Conservation (phyloP, 1,140 invertebrate species). For the Aradophagus sp. region DNA sequence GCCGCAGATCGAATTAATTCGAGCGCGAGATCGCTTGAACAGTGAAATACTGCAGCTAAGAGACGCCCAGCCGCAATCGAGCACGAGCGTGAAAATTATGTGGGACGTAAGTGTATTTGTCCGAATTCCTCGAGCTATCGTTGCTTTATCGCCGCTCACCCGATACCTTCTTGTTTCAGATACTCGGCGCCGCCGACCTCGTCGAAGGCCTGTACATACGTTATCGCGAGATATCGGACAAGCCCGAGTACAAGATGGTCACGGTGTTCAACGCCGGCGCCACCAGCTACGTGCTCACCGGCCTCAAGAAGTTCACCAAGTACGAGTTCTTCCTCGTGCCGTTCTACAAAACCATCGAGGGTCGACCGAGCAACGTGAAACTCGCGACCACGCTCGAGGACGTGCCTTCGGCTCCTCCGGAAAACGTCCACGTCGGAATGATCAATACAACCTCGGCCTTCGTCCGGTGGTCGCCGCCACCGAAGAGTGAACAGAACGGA, state of each 20-base stretch:
- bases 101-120: conserved; percentile 84
- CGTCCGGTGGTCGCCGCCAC: conserved; percentile 87
- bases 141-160: too few species aligned
- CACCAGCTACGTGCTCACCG: conserved; percentile 81
- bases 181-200: conserved; percentile 75
- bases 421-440: conserved; percentile 87
- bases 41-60: conserved; percentile 87
- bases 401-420: conserved; percentile 83
- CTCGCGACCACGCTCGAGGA: conserved; percentile 83
- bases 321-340: conserved; percentile 94
- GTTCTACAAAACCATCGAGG: conserved; percentile 88
- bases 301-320: conserved; percentile 87
- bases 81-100: conserved; percentile 86
- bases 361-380: conserved; percentile 86
- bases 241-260: conserved; percentile 81
- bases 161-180: conserved; percentile 67
- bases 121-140: too few species aligned
- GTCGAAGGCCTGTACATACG: conserved; percentile 95
- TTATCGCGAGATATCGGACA: conserved; percentile 85
- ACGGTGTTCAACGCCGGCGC: conserved; percentile 81
- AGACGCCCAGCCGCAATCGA: conserved; percentile 85
- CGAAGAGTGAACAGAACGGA: conserved; percentile 86
- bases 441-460: conserved; percentile 86
- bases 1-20: conserved; percentile 86
- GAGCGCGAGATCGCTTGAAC: conserved; percentile 84